These are phyloP conservation scores for Emydoidea blandingii DNA, from an alignment of 2,797 vertebrate species.

Conservation along the genomic window DNA sequence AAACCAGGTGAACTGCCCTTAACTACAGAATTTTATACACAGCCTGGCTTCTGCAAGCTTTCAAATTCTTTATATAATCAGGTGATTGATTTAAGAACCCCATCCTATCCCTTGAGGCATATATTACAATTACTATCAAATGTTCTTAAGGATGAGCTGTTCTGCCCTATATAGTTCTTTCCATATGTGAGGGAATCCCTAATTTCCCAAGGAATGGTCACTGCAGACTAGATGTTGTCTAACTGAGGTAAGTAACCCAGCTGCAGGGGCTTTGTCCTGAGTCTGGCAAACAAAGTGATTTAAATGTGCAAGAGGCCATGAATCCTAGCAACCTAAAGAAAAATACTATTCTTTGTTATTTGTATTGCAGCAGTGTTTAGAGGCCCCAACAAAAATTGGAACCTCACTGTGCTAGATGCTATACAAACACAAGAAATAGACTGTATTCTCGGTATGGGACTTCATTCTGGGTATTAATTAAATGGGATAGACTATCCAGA, in stretches of 20 bases:
- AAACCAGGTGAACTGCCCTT: slow-evolving; percentile 33
- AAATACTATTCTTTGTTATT: not conserved
- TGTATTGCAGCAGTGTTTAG: not conserved
- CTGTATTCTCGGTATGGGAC: not conserved
- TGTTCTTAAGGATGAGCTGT: slow-evolving; percentile 68
- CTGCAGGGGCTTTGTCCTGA: not conserved
- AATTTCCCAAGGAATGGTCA: slow-evolving; percentile 74
- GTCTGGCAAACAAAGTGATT: not conserved
- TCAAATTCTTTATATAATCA: slow-evolving; percentile 54
- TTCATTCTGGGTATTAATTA: not conserved
- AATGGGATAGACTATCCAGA: not conserved
- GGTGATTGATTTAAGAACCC: slow-evolving; percentile 45
- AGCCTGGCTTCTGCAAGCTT: slow-evolving; percentile 31
- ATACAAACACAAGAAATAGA: not conserved
- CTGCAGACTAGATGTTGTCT: slow-evolving; percentile 53
- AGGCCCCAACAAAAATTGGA: not conserved
- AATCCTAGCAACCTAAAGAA: not conserved
- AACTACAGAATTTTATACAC: not conserved
- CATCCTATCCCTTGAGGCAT: slow-evolving; percentile 58
- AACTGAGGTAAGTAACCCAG: slow-evolving; percentile 60
- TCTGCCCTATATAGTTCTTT: slow-evolving; percentile 36
- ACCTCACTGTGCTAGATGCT: rapidly evolving
- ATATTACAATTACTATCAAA: slow-evolving; percentile 64
- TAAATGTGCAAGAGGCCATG: not conserved
- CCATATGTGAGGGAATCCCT: slow-evolving; percentile 71